Evolutionary conservation across 2,113 vertebrate species (phyloP), one percentile per base, ranked within the genome.

Genomic region (Pseudopipra pipra): DNA sequence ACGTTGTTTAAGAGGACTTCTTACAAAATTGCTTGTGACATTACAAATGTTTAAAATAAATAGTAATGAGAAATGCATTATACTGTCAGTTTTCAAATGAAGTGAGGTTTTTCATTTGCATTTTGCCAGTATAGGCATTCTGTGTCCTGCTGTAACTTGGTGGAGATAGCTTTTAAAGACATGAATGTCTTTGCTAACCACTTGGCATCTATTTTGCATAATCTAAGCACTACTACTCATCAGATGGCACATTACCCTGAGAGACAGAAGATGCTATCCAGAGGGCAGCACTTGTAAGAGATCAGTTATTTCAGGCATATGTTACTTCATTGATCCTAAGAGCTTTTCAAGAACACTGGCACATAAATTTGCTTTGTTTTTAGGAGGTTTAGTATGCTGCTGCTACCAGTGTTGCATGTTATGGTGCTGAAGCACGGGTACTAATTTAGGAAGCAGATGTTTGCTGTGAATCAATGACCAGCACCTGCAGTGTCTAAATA

Each of bases 231-330:
- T 77, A 49, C 13, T 82, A 37, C n/a, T 90, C 59, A 43, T 87
- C 77, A 92, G 62, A 47, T 90, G 92, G 54, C 72, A 52, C 25
- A 18, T 82, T 92, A 89, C 59, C 90, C 94, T 91, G 86, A 92
- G 77, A 91, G 90, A 81, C 77, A 92, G 90, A 96, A 96, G 90
- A 61, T 97, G 72, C 73, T 93, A 31, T 91, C 71, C 91, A 66
- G 82, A 97, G 93, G 94, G 90, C 75, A 97, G 70, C 56, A 58
- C 86, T 96, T 95, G 14, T 54, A 81, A 88, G 79, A 86, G 85
- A 83, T 95, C 93, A 75, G 78, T 94, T 97, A 70, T 96, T 96
- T 97, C 91, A 95, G 92, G 70, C 52, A 35, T 41, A 3, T 4
- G 0, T 65, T 44, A 80, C 63, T 80, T 72, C 15, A 11, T 13